A percentile compares a stretch with the other conserved stretches of the same genome.
These are phyloP conservation scores for Spongilla lacustris DNA, from an alignment of 37 sponge, comb jelly and placozoan genomes.

Conservation along the genomic window DNA sequence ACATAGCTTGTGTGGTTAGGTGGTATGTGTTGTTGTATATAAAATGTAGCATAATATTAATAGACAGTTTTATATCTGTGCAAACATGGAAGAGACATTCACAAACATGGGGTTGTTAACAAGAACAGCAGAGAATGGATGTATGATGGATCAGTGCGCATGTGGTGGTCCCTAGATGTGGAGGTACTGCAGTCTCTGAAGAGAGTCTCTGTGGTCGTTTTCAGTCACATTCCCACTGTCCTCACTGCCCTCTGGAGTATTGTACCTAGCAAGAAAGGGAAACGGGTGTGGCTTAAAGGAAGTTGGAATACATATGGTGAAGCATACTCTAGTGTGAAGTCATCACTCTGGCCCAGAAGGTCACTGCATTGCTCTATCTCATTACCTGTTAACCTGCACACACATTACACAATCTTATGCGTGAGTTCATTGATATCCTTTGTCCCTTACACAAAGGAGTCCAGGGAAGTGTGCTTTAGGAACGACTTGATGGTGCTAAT, in stretches of 20 bases:
- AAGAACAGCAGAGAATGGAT: neutral
- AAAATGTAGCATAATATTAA: too few relatives aligned
- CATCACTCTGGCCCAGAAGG: constrained; percentile 28
- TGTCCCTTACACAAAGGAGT: constrained; percentile 48
- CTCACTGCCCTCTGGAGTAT: neutral
- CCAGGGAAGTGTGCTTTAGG: constrained; percentile 25
- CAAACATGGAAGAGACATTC: neutral
- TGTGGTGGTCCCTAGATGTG: neutral
- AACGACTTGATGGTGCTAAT: constrained; percentile 29
- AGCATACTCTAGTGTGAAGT: constrained; percentile 59
- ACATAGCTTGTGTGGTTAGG: neutral
- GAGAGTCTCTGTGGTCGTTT: neutral
- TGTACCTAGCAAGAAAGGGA: neutral
- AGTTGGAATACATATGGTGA: too few relatives aligned
- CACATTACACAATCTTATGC: neutral
- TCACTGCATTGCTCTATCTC: constrained; percentile 57
- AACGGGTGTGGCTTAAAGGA: too few relatives aligned
- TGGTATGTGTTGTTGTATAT: neutral
- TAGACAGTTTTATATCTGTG: neutral
- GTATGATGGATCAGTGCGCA: neutral
- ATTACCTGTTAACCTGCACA: constrained; percentile 55
- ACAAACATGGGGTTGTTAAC: neutral
- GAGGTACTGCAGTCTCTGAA: neutral
- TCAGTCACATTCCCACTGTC: neutral
- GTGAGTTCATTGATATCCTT: neutral